Base-by-base conservation (phyloP, 2,113 vertebrate species). In the Hippopotamus amphibius region DNA sequence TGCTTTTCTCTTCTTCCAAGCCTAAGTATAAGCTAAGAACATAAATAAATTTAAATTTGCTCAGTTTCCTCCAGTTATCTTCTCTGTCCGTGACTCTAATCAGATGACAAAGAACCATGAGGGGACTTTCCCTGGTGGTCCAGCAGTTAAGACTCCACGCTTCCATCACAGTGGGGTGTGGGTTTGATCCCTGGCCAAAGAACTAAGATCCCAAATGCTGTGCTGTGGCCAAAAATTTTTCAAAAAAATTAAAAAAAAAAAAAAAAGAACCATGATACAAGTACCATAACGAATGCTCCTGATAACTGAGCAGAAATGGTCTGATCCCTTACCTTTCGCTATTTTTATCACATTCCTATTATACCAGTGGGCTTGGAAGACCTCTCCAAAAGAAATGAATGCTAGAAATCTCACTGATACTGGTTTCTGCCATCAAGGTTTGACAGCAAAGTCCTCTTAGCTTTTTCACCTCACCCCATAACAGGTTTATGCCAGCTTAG, bases 381-480 rank as follows among this genome's bases (percentile, higher is more conserved):
- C 48, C 15, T 81, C 30, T 50, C 28, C 46, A 37, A 83, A n/a
- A 85, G 68, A 81, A 80, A 50, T 28, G 57, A 82, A 74, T 63
- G 33, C 26, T 63, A 86, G 50, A 95, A 74, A 43, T 61, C 66
- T 93, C 65, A 96, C 26, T 82, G 43, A 46, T 26, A 81, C 26
- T n/a, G 1, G 14, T 50, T 79, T 90, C 37, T 90, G 33, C 43
- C n/a, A 0, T 53, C 68, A 68, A 72, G 8, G 8, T 89, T 95
- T 89, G 69, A 86, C 95, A 21, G 71, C 21, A 93, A 95, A 86
- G 48, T 16, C 6, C 53, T 96, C 79, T 46, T n/a, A 69, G 43
- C 16, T 26, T 85, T 90, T 91, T 79, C 33, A 88, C 15, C 13
- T 95, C 59, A 88, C 33, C n/a, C 17, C 61, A 87, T 13, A 63